Evolutionary conservation across 2,797 vertebrate species (phyloP).

Genomic region (Epinephelus coioides): DNA sequence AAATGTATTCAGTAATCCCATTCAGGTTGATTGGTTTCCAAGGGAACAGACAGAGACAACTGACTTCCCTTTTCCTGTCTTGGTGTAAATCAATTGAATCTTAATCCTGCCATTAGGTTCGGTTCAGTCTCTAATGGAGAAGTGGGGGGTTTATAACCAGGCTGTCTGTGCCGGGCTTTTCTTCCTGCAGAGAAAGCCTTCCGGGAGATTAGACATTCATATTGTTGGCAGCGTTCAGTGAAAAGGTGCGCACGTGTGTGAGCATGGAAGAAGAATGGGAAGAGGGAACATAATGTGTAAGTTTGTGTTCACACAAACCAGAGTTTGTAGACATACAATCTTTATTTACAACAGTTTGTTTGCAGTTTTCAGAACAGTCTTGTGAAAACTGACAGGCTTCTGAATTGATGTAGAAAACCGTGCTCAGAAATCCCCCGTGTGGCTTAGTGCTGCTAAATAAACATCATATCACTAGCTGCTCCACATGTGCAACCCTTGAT

Average conservation of each 20-base stretch:
- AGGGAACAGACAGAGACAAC: constrained; percentile 70
- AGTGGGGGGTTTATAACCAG: constrained; percentile 54
- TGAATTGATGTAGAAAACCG: constrained; percentile 17
- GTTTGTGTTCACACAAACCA: background rate
- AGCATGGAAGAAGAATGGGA: background rate
- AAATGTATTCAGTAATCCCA: constrained; percentile 62
- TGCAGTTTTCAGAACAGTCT: constrained; percentile 1
- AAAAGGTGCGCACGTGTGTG: constrained; percentile 14
- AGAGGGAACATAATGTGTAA: background rate
- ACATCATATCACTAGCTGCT: constrained; percentile 30
- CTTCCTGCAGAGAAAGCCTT: constrained; percentile 37
- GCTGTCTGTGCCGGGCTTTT: constrained; percentile 35
- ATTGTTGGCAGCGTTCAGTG: constrained; percentile 26
- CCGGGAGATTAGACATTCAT: constrained; percentile 28
- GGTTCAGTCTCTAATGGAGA: constrained; percentile 62
- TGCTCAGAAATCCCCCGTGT: constrained; percentile 13
- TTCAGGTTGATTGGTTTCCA: constrained; percentile 76
- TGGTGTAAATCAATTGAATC: constrained; percentile 68
- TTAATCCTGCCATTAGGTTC: constrained; percentile 61
- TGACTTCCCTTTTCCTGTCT: constrained; percentile 29
- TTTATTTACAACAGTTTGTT: background rate
- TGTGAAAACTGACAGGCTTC: constrained; percentile 14
- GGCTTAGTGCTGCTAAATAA: constrained; percentile 14
- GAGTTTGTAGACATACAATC: too few relatives aligned
- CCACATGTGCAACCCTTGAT: constrained; percentile 28